phyloP scores from a whole-genome alignment of 2,888 invertebrate species.

The Cerastis rubricosa region DNA sequence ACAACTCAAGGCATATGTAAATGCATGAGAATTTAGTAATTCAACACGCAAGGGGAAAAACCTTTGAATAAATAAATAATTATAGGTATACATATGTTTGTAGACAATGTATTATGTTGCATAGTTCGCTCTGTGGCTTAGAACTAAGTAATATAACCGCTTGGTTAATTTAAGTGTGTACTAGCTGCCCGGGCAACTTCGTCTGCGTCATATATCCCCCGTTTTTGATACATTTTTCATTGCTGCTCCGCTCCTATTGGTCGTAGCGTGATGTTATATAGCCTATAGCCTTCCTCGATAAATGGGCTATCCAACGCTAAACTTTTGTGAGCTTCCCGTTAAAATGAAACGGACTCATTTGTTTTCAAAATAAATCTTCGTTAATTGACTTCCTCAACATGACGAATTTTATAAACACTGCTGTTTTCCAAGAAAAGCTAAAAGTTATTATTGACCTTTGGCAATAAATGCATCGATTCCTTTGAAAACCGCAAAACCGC shows the following conservation, averaged over 20 bases:
- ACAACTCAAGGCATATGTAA: neutral
- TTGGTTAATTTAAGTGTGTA: too few relatives aligned
- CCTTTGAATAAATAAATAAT: too few relatives aligned
- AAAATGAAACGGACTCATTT: neutral
- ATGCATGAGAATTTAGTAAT: conserved; percentile 13
- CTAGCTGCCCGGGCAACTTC: too few relatives aligned
- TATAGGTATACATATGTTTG: neutral
- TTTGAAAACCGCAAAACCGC: conserved; percentile 15
- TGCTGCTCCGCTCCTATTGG: too few relatives aligned
- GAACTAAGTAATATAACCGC: neutral
- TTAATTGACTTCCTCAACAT: neutral
- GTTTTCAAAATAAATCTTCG: neutral
- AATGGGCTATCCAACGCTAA: too few relatives aligned
- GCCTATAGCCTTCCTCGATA: too few relatives aligned
- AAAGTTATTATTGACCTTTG: too few relatives aligned
- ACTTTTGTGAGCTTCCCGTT: neutral
- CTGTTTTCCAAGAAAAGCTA: neutral
- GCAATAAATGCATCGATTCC: neutral
- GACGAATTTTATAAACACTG: neutral
- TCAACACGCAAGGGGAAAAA: conserved; percentile 4
- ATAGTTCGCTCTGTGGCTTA: neutral
- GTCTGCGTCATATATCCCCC: too few relatives aligned
- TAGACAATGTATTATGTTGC: conserved; percentile 1
- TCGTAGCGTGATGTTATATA: too few relatives aligned
- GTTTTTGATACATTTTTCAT: too few relatives aligned